Evolutionary conservation across 2,797 vertebrate species (phyloP), one percentile per base, ranked within the genome.

Genomic region (Gadopsis bispinosus): DNA sequence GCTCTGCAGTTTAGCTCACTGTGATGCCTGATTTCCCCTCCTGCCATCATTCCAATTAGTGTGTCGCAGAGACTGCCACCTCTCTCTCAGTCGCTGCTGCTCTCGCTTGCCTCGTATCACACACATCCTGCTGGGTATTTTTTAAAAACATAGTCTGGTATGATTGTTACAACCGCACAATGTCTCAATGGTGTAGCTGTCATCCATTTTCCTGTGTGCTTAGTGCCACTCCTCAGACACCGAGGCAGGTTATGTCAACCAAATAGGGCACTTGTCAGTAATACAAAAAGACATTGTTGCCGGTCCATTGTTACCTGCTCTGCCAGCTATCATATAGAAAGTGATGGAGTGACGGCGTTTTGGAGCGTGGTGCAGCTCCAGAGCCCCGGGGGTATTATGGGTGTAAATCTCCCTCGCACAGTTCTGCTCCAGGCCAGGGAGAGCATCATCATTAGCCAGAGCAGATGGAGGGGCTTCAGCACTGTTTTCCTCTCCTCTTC

Each of bases 201-300:
- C 93, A 92, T 85, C 88, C 73, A 69, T 87, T 87, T 91, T 75
- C 75, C 83, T 58, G 82, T 83, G 81, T 72, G 85, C 84, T 84
- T 60, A 22, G 87, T 81, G 89, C 73, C 88, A 87, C 88, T 80
- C 80, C 85, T 85, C 89, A 88, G 59, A 91, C 89, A 83, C 75
- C 50, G 65, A 85, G 80, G 88, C 87, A 82, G 92, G 90, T 91
- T 85, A 83, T 92, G 93, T 93, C 91, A 90, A 91, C 92, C 92
- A 91, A 94, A 93, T 92, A 93, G 92, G 91, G 88, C 91, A 91
- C 88, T 91, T 94, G 92, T 94, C 93, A 93, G 88, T 91, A 89
- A 88, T 69, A 94, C 90, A 92, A 92, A 94, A 92, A 92, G 85
- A 92, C 93, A 93, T 92, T 91, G 92, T 92, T 89, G 88, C 91